These are phyloP conservation scores for Boloria euphrosyne DNA, from an alignment of 2,888 invertebrate species.

Conservation along the genomic window DNA sequence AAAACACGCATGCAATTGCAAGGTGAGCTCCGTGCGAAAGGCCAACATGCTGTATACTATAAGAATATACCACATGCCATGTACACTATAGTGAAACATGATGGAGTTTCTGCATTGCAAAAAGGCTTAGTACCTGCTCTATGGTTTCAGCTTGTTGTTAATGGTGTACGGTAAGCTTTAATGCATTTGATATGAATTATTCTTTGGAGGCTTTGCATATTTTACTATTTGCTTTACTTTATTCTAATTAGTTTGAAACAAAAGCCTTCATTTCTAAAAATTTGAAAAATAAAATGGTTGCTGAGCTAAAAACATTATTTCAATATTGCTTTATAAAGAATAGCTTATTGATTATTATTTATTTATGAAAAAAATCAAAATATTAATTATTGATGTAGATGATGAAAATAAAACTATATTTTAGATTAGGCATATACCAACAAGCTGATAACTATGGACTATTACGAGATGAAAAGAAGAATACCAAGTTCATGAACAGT, in stretches of 20 bases:
- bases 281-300: too few relatives aligned
- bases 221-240: too few relatives aligned
- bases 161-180: conserved; percentile 78
- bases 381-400: too few relatives aligned
- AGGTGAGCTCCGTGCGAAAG: conserved; percentile 87
- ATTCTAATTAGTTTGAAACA: too few relatives aligned
- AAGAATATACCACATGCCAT: conserved; percentile 91
- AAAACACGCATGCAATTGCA: conserved; percentile 95
- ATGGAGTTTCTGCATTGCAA: conserved; percentile 88
- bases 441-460: conserved; percentile 86
- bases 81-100: conserved; percentile 87
- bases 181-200: too few relatives aligned
- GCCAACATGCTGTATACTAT: conserved; percentile 83
- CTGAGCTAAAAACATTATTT: too few relatives aligned
- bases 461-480: conserved; percentile 83
- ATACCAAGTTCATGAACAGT: conserved; percentile 86
- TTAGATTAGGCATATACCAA: conserved; percentile 89
- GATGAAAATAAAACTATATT: conserved; percentile 40
- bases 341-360: too few relatives aligned
- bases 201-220: too few relatives aligned
- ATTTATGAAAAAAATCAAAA: background rate
- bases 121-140: conserved; percentile 92
- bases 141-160: conserved; percentile 88
- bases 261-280: too few relatives aligned
- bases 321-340: too few relatives aligned